Evolutionary conservation across 1,140 invertebrate species (phyloP), one percentile per base, ranked within the genome.

Genomic region (Theocolax elegans): DNA sequence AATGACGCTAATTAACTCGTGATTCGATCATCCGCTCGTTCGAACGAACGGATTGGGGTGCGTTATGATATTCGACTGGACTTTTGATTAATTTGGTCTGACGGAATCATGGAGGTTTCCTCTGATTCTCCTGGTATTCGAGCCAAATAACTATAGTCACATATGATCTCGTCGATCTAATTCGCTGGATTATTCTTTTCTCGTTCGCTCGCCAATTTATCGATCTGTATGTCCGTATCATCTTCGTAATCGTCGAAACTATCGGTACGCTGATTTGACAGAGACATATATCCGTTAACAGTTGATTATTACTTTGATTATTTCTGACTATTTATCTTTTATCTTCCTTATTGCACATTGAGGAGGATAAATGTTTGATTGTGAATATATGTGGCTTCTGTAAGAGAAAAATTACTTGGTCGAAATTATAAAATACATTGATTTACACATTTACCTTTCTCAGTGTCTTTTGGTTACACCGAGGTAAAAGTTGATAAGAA

Each of bases 21-120:
- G 76, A 78, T 78, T 73, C 76, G 75, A 77, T 77, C 73, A 75
- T 56, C 42, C 54, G 73, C 73, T 77, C 65, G 62, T 72, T 64
- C 69, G 67, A 76, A 74, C 72, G 73, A 76, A 74, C 74, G 75
- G 71, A 76, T 74, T 72, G 62, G 69, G 49, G 67, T 51, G 71
- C 67, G 76, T 72, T 73, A 75, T 73, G 68, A 73, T 76, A 75
- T 74, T 71, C 56, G 60, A 51, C 58, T 73, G 72, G 72, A 72
- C 75, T 76, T 76, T 77, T 76, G 73, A 74, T 67, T 72, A 72
- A 76, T 75, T 74, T 62, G 60, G 31, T 65, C 56, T 25, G 72
- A 65, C 42, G 29, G n/a, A 40, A 58, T 42, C 25, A 42, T 42
- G 51, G 21, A 67, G 51, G 13, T 10, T 35, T 46, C 40, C 40